Conservation (phyloP, 2,797 vertebrate genomes). For the Bovichtus diacanthus region DNA sequence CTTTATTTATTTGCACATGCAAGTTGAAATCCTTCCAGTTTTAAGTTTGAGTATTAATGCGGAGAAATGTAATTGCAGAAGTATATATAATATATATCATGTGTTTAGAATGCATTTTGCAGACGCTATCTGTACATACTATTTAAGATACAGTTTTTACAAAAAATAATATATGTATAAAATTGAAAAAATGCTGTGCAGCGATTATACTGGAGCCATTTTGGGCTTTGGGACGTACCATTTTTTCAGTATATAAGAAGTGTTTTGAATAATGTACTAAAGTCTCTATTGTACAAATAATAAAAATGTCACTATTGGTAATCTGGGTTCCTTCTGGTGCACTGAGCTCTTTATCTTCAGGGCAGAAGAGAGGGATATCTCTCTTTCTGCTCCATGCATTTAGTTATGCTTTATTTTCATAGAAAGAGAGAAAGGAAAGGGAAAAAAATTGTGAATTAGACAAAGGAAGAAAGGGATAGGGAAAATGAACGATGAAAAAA, state of each 20-base stretch:
- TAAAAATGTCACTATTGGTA: constrained; percentile 99
- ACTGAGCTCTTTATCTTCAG: constrained; percentile 51
- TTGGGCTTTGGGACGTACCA: constrained; percentile 97
- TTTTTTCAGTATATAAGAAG: constrained; percentile 99
- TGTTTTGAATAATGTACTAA: constrained; percentile 99
- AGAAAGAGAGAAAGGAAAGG: neutral
- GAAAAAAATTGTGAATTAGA: neutral
- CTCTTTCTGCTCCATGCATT: neutral
- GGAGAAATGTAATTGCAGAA: constrained; percentile 88
- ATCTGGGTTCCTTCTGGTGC: constrained; percentile 73
- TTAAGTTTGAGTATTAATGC: constrained; percentile 90
- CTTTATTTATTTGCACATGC: constrained; percentile 89
- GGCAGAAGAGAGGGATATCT: neutral
- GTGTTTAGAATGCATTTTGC: constrained; percentile 94
- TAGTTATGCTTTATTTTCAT: neutral
- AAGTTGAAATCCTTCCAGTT: constrained; percentile 90
- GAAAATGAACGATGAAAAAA: neutral
- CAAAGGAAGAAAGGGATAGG: neutral
- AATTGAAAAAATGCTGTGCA: constrained; percentile 92
- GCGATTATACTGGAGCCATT: constrained; percentile 94
- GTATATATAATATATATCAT: constrained; percentile 87
- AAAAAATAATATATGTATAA: constrained; percentile 87
- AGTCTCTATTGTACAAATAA: constrained; percentile 94
- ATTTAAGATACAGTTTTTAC: constrained; percentile 90
- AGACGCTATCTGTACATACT: constrained; percentile 95